Conservation (phyloP, 2,113 vertebrate species). For the Eulemur rufifrons region DNA sequence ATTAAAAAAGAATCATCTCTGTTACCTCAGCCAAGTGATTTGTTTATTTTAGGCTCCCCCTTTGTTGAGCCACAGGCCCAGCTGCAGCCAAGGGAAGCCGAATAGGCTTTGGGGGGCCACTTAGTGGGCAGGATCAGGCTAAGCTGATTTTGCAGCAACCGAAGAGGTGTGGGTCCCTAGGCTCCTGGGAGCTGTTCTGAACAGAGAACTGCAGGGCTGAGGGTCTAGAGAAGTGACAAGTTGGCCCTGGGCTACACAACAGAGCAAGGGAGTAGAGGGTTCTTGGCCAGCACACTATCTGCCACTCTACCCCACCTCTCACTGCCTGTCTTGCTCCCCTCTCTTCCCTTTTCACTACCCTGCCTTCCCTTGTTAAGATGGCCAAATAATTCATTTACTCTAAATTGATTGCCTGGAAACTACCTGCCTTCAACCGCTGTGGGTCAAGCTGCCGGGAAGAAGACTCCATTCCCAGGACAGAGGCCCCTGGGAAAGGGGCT, state of each 20-base stretch:
- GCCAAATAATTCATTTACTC: slow-evolving; percentile 77
- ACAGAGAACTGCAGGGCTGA: slow-evolving; percentile 23
- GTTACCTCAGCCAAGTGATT: slow-evolving; percentile 79
- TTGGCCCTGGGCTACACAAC: slow-evolving; percentile 30
- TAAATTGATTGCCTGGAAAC: slow-evolving; percentile 70
- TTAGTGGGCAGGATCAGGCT: slow-evolving; percentile 1
- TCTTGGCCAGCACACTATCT: slow-evolving; percentile 53
- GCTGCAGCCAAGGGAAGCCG: slow-evolving; percentile 5
- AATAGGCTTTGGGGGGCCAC: background rate
- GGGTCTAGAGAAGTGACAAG: background rate
- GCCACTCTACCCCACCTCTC: slow-evolving; percentile 56
- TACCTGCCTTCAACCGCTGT: slow-evolving; percentile 65
- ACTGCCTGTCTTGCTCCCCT: slow-evolving; percentile 64
- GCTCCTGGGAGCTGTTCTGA: background rate
- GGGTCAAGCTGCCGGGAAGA: slow-evolving; percentile 39
- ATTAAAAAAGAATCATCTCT: slow-evolving; percentile 83
- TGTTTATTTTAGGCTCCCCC: slow-evolving; percentile 77
- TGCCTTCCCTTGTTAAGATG: slow-evolving; percentile 62
- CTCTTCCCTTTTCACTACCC: slow-evolving; percentile 37
- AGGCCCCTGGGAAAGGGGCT: slow-evolving; percentile 37
- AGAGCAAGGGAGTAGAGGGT: slow-evolving; percentile 41
- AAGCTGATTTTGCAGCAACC: slow-evolving; percentile 43
- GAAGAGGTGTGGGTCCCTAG: slow-evolving; percentile 9
- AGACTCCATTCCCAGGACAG: slow-evolving; percentile 50
- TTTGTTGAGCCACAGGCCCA: slow-evolving; percentile 53